These are phyloP conservation scores for Muricea muricata DNA, from an alignment of 92 coral and sea anemone genomes.

Conservation along the genomic window DNA sequence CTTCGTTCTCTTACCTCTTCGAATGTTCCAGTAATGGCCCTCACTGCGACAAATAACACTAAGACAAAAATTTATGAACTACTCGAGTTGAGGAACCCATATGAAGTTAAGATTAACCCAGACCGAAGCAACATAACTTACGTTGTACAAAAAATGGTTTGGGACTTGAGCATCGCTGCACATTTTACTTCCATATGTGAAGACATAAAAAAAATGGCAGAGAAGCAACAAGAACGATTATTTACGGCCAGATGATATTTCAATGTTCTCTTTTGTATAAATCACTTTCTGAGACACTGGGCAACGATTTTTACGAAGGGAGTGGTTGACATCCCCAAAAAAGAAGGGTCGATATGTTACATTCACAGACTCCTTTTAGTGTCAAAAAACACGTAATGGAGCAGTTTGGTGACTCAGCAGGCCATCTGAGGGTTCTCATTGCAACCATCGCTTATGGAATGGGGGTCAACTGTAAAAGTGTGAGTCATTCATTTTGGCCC, in stretches of 20 bases:
- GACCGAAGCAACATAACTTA: constrained; percentile 53
- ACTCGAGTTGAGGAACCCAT: constrained; percentile 37
- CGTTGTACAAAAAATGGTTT: not conserved
- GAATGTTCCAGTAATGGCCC: constrained; percentile 59
- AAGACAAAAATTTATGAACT: constrained; percentile 36
- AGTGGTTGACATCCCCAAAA: too few species aligned
- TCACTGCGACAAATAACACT: constrained; percentile 60
- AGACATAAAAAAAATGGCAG: not conserved
- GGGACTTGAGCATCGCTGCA: not conserved
- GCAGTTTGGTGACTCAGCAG: not conserved
- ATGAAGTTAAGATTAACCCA: constrained; percentile 34
- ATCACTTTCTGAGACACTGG: not conserved
- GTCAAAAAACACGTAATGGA: not conserved
- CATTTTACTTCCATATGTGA: not conserved
- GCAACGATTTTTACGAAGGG: not conserved
- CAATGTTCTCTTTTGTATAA: constrained; percentile 17
- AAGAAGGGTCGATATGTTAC: constrained; percentile 9
- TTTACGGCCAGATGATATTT: constrained; percentile 40
- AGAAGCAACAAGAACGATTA: constrained; percentile 4
- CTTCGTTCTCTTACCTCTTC: constrained; percentile 37
- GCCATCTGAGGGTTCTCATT: not conserved
- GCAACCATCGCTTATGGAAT: too few species aligned
- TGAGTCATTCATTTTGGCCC: constrained; percentile 65
- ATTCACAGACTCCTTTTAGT: constrained; percentile 7
- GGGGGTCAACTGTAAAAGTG: constrained; percentile 10